Base-by-base conservation (phyloP, 92 coral and sea anemone species). In the Actinostola sp. region DNA sequence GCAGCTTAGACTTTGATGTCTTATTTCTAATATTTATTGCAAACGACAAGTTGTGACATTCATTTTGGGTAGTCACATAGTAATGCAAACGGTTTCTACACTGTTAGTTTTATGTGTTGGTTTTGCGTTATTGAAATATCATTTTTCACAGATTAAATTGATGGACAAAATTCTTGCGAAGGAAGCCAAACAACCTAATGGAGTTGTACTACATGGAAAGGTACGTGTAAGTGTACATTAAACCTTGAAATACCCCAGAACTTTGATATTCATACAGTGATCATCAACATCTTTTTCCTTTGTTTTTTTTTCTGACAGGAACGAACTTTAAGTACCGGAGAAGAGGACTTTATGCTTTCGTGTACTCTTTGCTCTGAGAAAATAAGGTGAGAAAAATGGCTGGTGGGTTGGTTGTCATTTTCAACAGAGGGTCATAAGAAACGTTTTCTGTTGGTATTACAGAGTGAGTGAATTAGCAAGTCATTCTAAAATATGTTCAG, bases 331-430 rank as follows among this genome's bases (percentile, higher is more conserved):
- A 87, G 80, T 30, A 55, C 66, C n/a, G 82, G 83, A 36, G 91
- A 80, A 19, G 92, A 91, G 28, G 92, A 91, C 49, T 61, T 93
- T 26, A 85, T 91, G 97, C 77, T 93, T 32, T 93, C 98, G 4
- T 93, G 98, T 67, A 89, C 97, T 13, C 82, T 91, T 21, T 93
- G 98, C 62, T 83, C 83, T 62, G 98, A 91, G 59, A 91, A 93
- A 71, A 88, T 93, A 75, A 88, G 92, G 98, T 90, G 14, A 62
- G 70, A 13, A 1, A 11, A 20, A 16, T 14, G 12, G 16, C 17
- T 62, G 46, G 14, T 34, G 19, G 46, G 3, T 4, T 53, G 20
- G 14, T 13, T 1, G 31, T 16, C 8, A 53, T 1, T 53, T 7
- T 53, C 2, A 53, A 36, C 42, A 36, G 11, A 11, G 11, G 42